phyloP scores from a whole-genome alignment of 2,888 invertebrate species.

The Physocephala rufipes region DNA sequence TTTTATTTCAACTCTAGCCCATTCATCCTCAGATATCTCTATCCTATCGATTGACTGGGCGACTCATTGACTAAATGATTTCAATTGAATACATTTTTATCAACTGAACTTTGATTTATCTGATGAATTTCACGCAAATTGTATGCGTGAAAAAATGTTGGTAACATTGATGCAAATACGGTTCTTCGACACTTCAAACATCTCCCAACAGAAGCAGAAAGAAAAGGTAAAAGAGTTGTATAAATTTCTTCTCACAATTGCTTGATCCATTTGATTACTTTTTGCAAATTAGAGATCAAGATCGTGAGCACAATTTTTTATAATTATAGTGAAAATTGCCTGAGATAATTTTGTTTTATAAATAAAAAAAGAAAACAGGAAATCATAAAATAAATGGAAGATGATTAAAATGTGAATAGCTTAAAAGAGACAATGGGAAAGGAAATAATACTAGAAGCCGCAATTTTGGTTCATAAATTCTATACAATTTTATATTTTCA shows the following conservation, averaged over 20 bases:
- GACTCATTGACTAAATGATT: not conserved
- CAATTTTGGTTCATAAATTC: conserved; percentile 34
- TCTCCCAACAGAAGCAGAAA: not conserved
- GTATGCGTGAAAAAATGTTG: not conserved
- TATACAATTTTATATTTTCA: too few species aligned
- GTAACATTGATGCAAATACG: conserved; percentile 24
- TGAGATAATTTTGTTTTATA: conserved; percentile 16
- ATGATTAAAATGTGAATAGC: conserved; percentile 14
- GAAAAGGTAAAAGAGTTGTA: not conserved
- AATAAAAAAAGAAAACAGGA: not conserved
- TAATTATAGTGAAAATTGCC: conserved; percentile 27
- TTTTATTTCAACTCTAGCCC: not conserved
- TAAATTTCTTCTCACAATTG: not conserved
- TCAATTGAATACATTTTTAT: not conserved
- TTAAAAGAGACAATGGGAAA: conserved; percentile 17
- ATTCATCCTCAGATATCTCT: not conserved
- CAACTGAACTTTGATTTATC: not conserved
- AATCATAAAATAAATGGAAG: conserved; percentile 27
- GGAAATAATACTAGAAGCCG: conserved; percentile 24
- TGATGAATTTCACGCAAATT: not conserved
- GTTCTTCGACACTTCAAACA: not conserved
- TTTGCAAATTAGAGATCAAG: not conserved
- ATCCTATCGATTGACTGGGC: not conserved
- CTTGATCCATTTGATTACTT: not conserved
- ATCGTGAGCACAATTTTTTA: conserved; percentile 21